Conservation (phyloP, 2,797 vertebrate species). For the Rhynchonycteris naso region DNA sequence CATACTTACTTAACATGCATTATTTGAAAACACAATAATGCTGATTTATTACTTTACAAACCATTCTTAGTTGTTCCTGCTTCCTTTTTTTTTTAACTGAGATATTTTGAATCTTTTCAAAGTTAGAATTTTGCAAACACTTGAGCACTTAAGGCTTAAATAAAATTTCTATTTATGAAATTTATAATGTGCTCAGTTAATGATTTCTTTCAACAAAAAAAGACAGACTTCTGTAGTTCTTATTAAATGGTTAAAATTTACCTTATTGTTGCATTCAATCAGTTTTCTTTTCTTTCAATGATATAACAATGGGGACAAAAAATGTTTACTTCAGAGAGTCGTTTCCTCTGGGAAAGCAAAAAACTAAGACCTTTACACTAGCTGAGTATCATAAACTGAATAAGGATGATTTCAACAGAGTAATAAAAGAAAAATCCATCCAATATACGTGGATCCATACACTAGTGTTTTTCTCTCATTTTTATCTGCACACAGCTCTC, state of each 20-base stretch:
- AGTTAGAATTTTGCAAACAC: conserved; percentile 17
- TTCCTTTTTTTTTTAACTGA: not conserved
- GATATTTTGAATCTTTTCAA: conserved; percentile 3
- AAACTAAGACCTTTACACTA: conserved; percentile 12
- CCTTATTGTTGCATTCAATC: not conserved
- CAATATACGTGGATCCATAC: not conserved
- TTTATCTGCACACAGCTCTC: not conserved
- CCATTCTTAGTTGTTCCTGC: not conserved
- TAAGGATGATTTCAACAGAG: not conserved
- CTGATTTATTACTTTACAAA: conserved; percentile 22
- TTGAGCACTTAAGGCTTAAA: not conserved
- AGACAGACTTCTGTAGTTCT: not conserved
- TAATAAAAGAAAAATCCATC: conserved; percentile 11
- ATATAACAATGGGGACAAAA: not conserved
- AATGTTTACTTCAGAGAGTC: not conserved
- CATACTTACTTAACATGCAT: not conserved
- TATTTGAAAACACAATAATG: conserved; percentile 29
- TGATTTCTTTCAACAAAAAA: conserved; percentile 25
- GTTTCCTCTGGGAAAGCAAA: conserved; percentile 31
- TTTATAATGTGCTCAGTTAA: conserved; percentile 12
- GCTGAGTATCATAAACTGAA: not conserved
- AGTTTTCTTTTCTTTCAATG: conserved; percentile 30
- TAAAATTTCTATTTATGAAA: not conserved
- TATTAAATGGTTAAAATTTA: conserved; percentile 6
- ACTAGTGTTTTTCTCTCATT: not conserved